Evolutionary conservation across 92 coral and sea anemone species (phyloP), one percentile per base, ranked within the genome.

Genomic region (Phymanthus crucifer): DNA sequence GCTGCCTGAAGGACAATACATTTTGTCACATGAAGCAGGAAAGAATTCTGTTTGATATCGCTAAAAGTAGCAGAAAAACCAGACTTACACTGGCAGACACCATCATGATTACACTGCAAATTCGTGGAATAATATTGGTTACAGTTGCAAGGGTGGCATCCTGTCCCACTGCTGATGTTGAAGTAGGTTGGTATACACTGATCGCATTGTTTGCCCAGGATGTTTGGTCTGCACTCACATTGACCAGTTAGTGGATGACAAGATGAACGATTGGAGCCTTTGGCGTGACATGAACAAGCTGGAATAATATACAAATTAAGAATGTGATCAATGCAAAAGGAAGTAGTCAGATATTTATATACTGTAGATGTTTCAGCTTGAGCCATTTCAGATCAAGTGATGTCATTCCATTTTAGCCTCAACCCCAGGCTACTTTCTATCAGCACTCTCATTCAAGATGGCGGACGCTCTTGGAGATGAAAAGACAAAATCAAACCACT

Each of bases 61-160:
- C n/a, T n/a, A n/a, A n/a, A n/a, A n/a, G n/a, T n/a, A n/a, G n/a
- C 90, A 65, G 83, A 80, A 21, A 95, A 79, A 6, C 99, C 96
- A 21, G 82, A 78, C 69, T 84, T 86, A 66, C 99, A 95, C 38
- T 61, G 40, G 34, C 99, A 95, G 16, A 71, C 80, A 9, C 98
- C 99, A 38, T 54, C 66, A 61, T 23, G 70, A 32, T 72, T 70
- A 67, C 99, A 95, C 82, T 95, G 99, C 5, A 91, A 88, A 50
- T 75, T 75, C 29, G 56, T 83, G 3, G 99, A 95, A 80, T 93
- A 93, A 1, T 54, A 38, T 12, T 77, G 38, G 32, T 86, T 84
- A 80, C 99, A 95, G 69, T 73, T 80, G 75, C 99, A 95, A 16
- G 98, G 86, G 7, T 78, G 83, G 65, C 99, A 95, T 5, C 98